Percentiles rank a stretch among this genome's conserved stretches.
Conservation (phyloP, 1,140 invertebrate genomes). For the Musca vetustissima region DNA sequence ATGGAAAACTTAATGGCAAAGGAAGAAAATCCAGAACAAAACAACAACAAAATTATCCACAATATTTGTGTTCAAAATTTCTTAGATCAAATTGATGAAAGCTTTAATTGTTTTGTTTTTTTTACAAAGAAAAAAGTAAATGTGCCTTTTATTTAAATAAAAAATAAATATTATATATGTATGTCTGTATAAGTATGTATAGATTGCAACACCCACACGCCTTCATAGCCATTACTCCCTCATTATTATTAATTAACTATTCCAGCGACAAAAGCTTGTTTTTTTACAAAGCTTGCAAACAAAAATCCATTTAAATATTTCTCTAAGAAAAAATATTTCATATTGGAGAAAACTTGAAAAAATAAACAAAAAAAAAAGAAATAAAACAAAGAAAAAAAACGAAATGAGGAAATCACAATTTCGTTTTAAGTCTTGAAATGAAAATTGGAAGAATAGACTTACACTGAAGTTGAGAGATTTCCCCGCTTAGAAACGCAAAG, state of each 20-base stretch:
- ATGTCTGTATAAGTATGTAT: background rate
- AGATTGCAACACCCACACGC: background rate
- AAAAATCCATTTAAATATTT: constrained; percentile 49
- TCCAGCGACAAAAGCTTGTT: background rate
- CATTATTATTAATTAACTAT: too few relatives aligned
- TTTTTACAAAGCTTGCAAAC: background rate
- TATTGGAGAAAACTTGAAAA: constrained; percentile 35
- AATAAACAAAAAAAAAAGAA: background rate
- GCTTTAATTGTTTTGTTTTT: constrained; percentile 23
- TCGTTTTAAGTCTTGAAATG: background rate
- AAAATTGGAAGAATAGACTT: background rate
- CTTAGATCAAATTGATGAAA: constrained; percentile 9
- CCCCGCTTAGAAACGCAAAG: background rate
- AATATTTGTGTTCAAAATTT: constrained; percentile 16
- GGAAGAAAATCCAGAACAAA: background rate
- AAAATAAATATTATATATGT: too few relatives aligned
- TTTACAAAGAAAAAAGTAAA: constrained; percentile 4
- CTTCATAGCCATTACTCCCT: too few relatives aligned
- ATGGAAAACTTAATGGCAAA: background rate
- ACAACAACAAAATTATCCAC: background rate
- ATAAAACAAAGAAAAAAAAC: background rate
- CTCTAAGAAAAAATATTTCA: constrained; percentile 42
- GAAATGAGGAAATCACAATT: background rate
- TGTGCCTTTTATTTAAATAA: constrained; percentile 12
- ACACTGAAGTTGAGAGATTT: too few relatives aligned